Base-by-base conservation (phyloP, 2,113 vertebrate genomes). In the Austrofundulus limnaeus region DNA sequence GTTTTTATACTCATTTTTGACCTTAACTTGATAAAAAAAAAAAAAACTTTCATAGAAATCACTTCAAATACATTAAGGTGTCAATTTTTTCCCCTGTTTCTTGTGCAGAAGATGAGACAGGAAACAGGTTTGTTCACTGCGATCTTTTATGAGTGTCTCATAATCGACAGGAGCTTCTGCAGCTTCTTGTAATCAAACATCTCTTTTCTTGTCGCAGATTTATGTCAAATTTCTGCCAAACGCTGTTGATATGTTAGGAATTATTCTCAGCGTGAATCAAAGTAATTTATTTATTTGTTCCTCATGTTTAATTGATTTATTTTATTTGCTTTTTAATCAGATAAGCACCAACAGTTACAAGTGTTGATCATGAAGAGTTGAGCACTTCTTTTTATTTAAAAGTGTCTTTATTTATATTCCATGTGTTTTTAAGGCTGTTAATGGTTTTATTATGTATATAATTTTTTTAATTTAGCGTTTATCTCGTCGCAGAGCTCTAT, bases 341-440 rank as follows among this genome's bases (percentile, higher is more conserved):
- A 12, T 2, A 13, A 11, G 4, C 19, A 20, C 10, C 11, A 15
- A 41, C 12, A 15, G 39, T 2, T 14, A 48, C 12, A 48, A 6
- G 3, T 21, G 20, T 11, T 13, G 17, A 34, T 34, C 13, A 7
- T 52, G 25, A n/a, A 31, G 25, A 25, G 16, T 31, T 16, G n/a
- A 5, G n/a, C 7, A 54, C 38, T 65, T 16, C n/a, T 64, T 63
- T 51, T 61, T 2, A 54, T 42, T 69, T 51, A 56, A 63, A 68
- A 53, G 34, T 61, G 53, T 46, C 10, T 66, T 66, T 73, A 57
- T 66, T 66, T 58, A 53, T 1, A 80, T 85, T 78, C 41, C 53
- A 77, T 69, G 72, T 13, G 39, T 50, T 17, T 25, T 50, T 13
- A 4, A 13, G 1, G 20, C 3, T 75, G n/a, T 52, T 54, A 19